Conservation (phyloP, 2,113 vertebrate species). For the Seriola dumerili region DNA sequence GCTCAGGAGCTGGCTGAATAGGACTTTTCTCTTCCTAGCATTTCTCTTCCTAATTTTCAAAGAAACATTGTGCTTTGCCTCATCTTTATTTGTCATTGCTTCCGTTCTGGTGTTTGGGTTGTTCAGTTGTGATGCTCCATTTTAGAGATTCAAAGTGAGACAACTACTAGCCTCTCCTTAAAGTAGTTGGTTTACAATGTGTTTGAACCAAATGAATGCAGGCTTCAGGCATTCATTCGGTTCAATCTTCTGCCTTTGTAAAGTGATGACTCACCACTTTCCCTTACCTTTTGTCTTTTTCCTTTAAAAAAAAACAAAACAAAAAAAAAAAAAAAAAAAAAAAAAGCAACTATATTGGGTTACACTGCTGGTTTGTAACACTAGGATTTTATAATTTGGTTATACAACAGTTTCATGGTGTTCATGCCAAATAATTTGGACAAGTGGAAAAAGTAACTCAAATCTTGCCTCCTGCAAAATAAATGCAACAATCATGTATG, state of each 20-base stretch:
- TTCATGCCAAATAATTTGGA: conserved; percentile 41
- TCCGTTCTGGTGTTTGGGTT: conserved; percentile 61
- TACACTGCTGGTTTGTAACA: conserved; percentile 25
- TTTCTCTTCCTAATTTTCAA: conserved; percentile 76
- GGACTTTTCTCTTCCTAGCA: conserved; percentile 81
- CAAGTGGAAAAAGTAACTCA: conserved; percentile 28
- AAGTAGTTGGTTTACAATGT: conserved; percentile 48
- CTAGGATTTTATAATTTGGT: conserved; percentile 21
- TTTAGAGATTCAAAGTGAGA: conserved; percentile 44
- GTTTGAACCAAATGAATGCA: conserved; percentile 52
- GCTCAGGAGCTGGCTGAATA: conserved; percentile 94
- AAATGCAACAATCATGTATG: conserved; percentile 51
- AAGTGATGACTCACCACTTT: conserved; percentile 29
- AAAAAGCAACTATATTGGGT: conserved; percentile 9
- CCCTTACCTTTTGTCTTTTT: conserved; percentile 36
- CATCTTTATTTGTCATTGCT: conserved; percentile 75
- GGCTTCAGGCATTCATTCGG: conserved; percentile 32
- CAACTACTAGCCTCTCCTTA: conserved; percentile 37
- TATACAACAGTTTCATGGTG: conserved; percentile 4
- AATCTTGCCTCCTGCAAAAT: conserved; percentile 37
- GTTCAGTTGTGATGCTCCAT: conserved; percentile 69
- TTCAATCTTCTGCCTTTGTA: conserved; percentile 42
- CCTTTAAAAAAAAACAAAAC: conserved; percentile 8
- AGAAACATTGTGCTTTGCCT: conserved; percentile 73
- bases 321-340: no score